A percentile compares a stretch with the other conserved stretches of the same genome.
Conservation (phyloP, 35 echinoderm and acorn worm species). For the Lytechinus variegatus region DNA sequence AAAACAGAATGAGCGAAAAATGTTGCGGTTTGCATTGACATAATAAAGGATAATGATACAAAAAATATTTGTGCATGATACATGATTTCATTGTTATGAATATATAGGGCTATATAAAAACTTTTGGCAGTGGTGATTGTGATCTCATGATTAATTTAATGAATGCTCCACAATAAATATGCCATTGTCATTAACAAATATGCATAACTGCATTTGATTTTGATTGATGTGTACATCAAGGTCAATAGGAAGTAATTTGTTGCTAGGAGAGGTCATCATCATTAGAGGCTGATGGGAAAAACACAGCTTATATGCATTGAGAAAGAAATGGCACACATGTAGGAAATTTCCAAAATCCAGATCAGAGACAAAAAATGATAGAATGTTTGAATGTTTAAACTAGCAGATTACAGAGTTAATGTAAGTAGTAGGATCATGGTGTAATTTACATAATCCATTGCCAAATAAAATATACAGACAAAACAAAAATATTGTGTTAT, state of each 20-base stretch:
- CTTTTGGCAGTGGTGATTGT: background rate
- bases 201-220: background rate
- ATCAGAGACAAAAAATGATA: too few species aligned
- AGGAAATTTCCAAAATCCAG: too few species aligned
- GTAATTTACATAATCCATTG: too few species aligned
- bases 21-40: too few species aligned
- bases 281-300: background rate
- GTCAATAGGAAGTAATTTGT: conserved; percentile 13
- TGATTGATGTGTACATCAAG: background rate
- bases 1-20: too few species aligned
- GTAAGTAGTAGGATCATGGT: too few species aligned
- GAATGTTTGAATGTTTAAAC: too few species aligned
- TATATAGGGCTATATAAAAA: background rate
- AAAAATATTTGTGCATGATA: background rate
- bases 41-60: background rate
- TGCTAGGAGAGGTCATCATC: background rate
- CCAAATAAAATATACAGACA: too few species aligned
- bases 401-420: too few species aligned
- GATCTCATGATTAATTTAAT: background rate
- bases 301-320: background rate
- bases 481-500: too few species aligned
- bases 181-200: background rate
- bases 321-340: too few species aligned
- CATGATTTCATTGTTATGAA: background rate
- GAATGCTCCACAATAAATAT: background rate